Evolutionary conservation across 2,888 invertebrate species (phyloP), one percentile per base, ranked within the genome.

Genomic region (Hypomecis punctinalis): DNA sequence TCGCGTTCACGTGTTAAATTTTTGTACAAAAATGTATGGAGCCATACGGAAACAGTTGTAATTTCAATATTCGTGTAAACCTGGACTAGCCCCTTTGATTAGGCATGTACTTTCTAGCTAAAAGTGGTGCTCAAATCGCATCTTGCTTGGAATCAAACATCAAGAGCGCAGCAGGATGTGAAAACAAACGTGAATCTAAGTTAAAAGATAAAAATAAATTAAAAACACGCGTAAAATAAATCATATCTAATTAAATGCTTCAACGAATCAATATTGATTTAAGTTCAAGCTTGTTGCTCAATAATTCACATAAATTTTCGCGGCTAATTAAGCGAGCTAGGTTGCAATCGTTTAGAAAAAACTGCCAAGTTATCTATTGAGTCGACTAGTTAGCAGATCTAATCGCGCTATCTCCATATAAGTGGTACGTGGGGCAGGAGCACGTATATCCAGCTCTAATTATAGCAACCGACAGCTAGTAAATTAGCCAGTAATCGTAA

Each of bases 301-400:
- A 53, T 33, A 72, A 73, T 72, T 71, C 63, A 61, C 66, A 62
- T 63, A 59, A 61, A 69, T 73, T 64, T 69, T 62, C 40, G 70
- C 71, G 71, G 71, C 61, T 76, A 73, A 71, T 68, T 75, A 81
- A 81, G 79, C 75, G 68, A 68, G 66, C 69, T 59, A 75, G 76
- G 78, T 81, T 75, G 76, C 76, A 65, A 68, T 68, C 75, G 73
- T 82, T 79, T 78, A 69, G 62, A 72, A 74, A 77, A 75, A 80
- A 82, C 79, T 74, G 72, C 71, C 71, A 80, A 75, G 73, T 80
- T 74, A 72, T 79, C 78, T 73, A 80, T 84, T 76, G 74, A 72
- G 77, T 80, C 77, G 81, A 80, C 79, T 76, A 80, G 77, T 77
- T 84, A 83, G 82, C 80, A 76, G 74, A 73, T 75, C 70, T 80